Evolutionary conservation across 37 sponge, comb jelly and placozoan genomes (phyloP).

Genomic region (Beroe ovata): DNA sequence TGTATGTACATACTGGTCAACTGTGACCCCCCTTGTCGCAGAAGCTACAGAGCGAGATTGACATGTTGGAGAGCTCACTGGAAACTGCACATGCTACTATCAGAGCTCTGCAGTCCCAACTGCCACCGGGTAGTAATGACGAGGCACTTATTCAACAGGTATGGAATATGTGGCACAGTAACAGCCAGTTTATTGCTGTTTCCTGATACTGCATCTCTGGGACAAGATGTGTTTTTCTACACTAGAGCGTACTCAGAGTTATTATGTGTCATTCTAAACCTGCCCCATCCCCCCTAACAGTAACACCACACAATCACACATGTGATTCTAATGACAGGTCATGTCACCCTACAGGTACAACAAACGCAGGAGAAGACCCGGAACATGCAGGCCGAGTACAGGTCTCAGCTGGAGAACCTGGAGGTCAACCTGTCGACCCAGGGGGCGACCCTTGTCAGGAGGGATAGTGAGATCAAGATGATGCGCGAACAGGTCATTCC

Average conservation of each 20-base stretch:
- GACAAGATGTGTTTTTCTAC: too few relatives aligned
- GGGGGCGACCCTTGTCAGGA: neutral
- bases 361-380: slow-evolving; percentile 35
- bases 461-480: slow-evolving; percentile 65
- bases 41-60: slow-evolving; percentile 22
- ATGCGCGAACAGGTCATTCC: slow-evolving; percentile 26
- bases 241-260: too few relatives aligned
- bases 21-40: neutral
- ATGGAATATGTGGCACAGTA: too few relatives aligned
- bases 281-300: too few relatives aligned
- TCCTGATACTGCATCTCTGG: too few relatives aligned
- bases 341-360: slow-evolving; percentile 24
- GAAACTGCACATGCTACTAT: slow-evolving; percentile 53
- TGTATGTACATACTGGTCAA: neutral
- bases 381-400: slow-evolving; percentile 36
- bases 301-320: too few relatives aligned
- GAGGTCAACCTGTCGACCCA: slow-evolving; percentile 28
- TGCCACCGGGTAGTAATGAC: neutral
- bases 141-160: slow-evolving; percentile 18
- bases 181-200: too few relatives aligned
- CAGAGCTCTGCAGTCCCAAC: slow-evolving; percentile 46
- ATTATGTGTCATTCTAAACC: too few relatives aligned
- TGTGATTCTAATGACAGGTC: too few relatives aligned
- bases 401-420: slow-evolving; percentile 23
- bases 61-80: slow-evolving; percentile 46